Evolutionary conservation across 2,888 invertebrate species (phyloP), one percentile per base, ranked within the genome.

Genomic region (Empis stercorea): DNA sequence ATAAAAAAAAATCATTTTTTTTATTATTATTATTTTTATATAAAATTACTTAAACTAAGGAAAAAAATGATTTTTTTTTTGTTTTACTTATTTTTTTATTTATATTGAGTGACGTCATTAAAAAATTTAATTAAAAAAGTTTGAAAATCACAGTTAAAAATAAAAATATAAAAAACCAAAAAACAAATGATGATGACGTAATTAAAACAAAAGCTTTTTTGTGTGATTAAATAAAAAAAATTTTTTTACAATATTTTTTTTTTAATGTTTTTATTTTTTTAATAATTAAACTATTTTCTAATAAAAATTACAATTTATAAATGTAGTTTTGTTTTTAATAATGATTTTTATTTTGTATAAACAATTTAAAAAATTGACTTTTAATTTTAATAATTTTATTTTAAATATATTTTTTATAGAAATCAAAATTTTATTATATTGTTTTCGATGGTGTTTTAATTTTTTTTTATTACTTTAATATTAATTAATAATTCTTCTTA

Each of bases 381-480:
- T 45, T 23, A 34, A 9, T 44, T 48, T 45, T 23, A 34, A 9
- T 39, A 43, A 48, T 47, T 36, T 45, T 45, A 27, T 10, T n/a
- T 20, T 42, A 36, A 44, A 42, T n/a, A 30, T 30, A 40, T 27
- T 7, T 4, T 27, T 27, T 15, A n/a, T 48, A 34, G 40, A 45
- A 50, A 48, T 54, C 48, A 49, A 48, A 52, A 49, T 52, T 34
- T 34, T 32, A 49, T 20, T 44, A 32, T 45, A 41, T 53, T 42
- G 15, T 44, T 51, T 50, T 43, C 20, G 17, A 32, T 44, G 43
- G 14, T 37, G 53, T 43, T 52, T 47, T 43, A n/a, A 32, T 44
- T 51, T 48, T 49, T 43, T 44, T 48, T 45, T 4, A 43, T 52
- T 48, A 43, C 13, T 48, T 40, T 45, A 46, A n/a, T n/a, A n/a